phyloP scores from a whole-genome alignment of 1,140 invertebrate species.

The Saxidomus purpurata region DNA sequence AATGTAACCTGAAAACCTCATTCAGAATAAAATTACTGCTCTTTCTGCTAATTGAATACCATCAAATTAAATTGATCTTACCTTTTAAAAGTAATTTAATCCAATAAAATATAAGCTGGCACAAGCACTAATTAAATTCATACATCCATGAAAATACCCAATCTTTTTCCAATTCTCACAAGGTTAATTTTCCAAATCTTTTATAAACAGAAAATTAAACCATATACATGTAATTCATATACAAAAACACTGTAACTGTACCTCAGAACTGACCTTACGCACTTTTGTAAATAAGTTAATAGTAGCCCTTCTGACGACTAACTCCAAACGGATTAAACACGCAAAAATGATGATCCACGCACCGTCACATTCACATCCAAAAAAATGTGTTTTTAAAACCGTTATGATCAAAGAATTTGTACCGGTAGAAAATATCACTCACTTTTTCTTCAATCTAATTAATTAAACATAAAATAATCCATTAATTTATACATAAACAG shows the following conservation, averaged over 20 bases:
- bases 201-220: constrained; percentile 34
- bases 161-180: constrained; percentile 9
- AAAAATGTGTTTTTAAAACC: background rate
- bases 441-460: constrained; percentile 16
- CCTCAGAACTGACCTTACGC: constrained; percentile 7
- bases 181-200: constrained; percentile 25
- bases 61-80: constrained; percentile 8
- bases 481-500: constrained; percentile 11
- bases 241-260: background rate
- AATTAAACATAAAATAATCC: constrained; percentile 52
- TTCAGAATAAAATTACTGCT: background rate
- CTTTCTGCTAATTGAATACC: background rate
- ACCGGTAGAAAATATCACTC: background rate
- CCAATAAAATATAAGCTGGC: background rate
- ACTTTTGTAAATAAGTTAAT: constrained; percentile 5
- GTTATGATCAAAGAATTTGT: background rate
- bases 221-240: background rate
- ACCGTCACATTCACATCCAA: background rate
- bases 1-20: background rate
- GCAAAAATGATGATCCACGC: background rate
- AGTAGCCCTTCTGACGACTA: background rate
- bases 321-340: background rate
- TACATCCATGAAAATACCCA: constrained; percentile 14
- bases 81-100: constrained; percentile 33
- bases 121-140: background rate